Evolutionary conservation across 2,797 vertebrate genomes (phyloP), one percentile per base, ranked within the genome.

Genomic region (Pangasius larnaudii): DNA sequence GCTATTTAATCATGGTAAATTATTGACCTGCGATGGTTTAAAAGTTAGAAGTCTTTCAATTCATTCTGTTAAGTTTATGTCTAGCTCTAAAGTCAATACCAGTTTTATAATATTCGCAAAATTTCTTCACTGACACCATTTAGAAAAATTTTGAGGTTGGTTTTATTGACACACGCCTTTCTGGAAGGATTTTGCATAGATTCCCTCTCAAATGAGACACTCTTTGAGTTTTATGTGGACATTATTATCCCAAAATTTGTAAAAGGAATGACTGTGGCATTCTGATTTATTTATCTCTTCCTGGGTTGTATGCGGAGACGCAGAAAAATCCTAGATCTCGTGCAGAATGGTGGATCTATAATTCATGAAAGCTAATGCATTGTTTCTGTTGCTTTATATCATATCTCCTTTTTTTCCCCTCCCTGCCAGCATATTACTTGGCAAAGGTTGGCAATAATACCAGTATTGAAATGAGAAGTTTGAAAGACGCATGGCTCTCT

Each of bases 351-450:
- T 88, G 89, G 90, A 95, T 96, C 93, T 95, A 95, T 96, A 95
- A 96, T 96, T 96, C 95, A 96, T 96, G 94, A 96, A 94, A 95
- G 94, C 94, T 95, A 96, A 95, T 95, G 95, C 95, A 95, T 95
- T 96, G 95, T 96, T 96, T 96, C 95, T 96, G 94, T 96, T 95
- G 94, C 94, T 95, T 95, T 94, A 95, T 94, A 94, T 93, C 88
- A 80, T 91, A 74, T 82, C 84, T 87, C 81, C 19, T 53, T 78
- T 19, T 53, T 22, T 30, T 0, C 59, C 24, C n/a, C 16, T 71
- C 84, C 87, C 85, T 87, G 59, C 88, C 90, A 90, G 93, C 89
- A 93, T 94, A 93, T 94, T 96, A 93, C 92, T 91, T 93, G 94
- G 93, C 93, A 94, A 95, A 96, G 95, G 95, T 95, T 95, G 95